phyloP scores from a whole-genome alignment of 2,797 vertebrate genomes.

The Taeniopygia guttata region DNA sequence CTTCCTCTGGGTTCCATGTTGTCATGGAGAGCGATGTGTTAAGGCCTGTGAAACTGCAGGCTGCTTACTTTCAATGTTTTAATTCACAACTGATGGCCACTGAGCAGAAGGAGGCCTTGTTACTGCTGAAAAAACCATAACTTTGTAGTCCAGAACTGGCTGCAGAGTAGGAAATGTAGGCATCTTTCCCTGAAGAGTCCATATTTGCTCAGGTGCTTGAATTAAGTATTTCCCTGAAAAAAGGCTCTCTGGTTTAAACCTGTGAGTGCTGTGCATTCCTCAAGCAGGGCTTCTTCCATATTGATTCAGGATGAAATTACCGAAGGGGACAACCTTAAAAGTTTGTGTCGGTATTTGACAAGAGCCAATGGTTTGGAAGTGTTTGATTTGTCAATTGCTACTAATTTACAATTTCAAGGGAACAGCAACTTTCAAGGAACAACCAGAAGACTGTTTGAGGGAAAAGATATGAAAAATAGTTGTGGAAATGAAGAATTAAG shows the following conservation, averaged over 20 bases:
- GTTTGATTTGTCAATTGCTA: not conserved
- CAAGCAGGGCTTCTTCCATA: not conserved
- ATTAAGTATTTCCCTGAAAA: not conserved
- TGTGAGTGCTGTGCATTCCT: not conserved
- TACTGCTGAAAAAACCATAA: not conserved
- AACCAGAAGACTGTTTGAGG: not conserved
- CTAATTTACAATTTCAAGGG: not conserved
- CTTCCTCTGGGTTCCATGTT: slow-evolving; percentile 35
- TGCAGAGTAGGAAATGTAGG: not conserved
- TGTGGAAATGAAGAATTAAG: not conserved
- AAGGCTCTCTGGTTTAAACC: not conserved
- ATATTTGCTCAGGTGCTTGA: not conserved
- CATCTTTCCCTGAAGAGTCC: not conserved
- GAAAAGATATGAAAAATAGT: not conserved
- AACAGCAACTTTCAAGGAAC: not conserved
- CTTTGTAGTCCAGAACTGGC: not conserved
- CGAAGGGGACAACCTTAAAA: not conserved
- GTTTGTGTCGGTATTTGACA: not conserved
- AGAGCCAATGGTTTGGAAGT: not conserved
- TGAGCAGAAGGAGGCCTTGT: slow-evolving; percentile 10
- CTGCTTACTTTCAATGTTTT: slow-evolving; percentile 41
- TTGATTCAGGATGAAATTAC: not conserved
- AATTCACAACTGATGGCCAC: not conserved
- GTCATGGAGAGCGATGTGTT: not conserved
- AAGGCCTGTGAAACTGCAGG: not conserved